phyloP scores from a whole-genome alignment of 2,797 vertebrate species.

The Peromyscus eremicus region DNA sequence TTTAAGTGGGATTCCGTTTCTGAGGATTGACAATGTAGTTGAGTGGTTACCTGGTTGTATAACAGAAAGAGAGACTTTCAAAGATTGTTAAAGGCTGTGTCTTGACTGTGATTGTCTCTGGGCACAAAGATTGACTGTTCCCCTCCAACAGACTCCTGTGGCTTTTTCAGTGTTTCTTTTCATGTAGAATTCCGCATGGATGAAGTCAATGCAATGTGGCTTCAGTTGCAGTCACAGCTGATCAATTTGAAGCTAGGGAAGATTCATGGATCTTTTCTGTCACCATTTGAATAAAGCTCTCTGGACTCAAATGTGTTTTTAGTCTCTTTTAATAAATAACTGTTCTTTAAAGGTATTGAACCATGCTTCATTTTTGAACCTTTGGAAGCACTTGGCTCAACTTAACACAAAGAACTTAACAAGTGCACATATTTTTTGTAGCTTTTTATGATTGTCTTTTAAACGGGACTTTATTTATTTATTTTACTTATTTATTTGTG shows the following conservation, averaged over 20 bases:
- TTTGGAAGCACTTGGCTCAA: not conserved
- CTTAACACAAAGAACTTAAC: not conserved
- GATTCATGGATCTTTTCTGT: not conserved
- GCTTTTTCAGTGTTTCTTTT: not conserved
- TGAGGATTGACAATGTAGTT: not conserved
- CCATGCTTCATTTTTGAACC: not conserved
- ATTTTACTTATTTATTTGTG: not conserved
- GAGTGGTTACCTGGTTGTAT: fast-evolving
- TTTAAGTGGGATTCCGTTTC: not conserved
- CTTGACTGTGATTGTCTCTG: not conserved
- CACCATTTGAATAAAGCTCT: not conserved
- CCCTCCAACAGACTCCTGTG: not conserved
- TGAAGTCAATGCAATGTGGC: not conserved
- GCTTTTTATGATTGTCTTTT: not conserved
- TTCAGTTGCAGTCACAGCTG: not conserved
- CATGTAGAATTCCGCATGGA: not conserved
- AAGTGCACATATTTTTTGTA: not conserved
- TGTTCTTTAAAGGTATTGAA: not conserved
- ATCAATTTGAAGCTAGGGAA: fast-evolving
- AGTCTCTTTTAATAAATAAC: not conserved
- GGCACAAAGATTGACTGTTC: not conserved
- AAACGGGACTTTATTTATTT: not conserved
- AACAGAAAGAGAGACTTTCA: not conserved
- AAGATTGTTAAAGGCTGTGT: not conserved
- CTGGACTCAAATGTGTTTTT: not conserved